Evolutionary conservation across 2,113 vertebrate genomes (phyloP), one percentile per base, ranked within the genome.

Genomic region (Pyrgilauda ruficollis): DNA sequence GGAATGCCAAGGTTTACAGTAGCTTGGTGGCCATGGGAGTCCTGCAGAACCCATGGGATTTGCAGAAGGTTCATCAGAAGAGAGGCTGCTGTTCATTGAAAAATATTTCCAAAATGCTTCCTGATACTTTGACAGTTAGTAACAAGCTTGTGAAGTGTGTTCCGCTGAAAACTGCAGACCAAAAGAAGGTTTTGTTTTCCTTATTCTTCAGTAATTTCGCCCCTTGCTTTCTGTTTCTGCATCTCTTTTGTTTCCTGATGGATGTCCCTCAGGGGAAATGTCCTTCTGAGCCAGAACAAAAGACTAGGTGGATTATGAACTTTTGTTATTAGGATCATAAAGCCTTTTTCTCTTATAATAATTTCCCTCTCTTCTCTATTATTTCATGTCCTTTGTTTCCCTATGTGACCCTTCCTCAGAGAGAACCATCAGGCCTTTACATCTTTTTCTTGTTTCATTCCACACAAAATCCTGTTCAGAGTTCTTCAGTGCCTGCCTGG

Each of bases 271-370:
- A 63, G 76, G 50, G 70, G 15, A 92, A 85, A 70, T 52, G 68
- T 84, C 74, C 49, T 93, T 92, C 67, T 87, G 41, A 89, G 74
- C 26, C 61, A 80, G 63, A 94, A 95, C 43, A 95, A 69, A 91
- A 87, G 55, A 43, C 22, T 33, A 15, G 18, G 31, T 52, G 64
- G 70, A 78, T 96, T 94, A 95, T 69, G 67, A 89, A 41, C 70
- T 78, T 95, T 68, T 73, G 59, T 93, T 92, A 83, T 85, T 85
- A 87, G 59, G 84, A 94, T 85, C 74, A 84, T 79, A 92, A 91
- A 81, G 6, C 1, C 12, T 83, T 96, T 84, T 93, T 59, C 35
- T 84, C 9, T 84, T 61, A 30, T 26, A 74, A 30, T 26, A 74
- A 55, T 93, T 94, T 90, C 17, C 16, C 3, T 52, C n/a, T 46